Percentiles rank a stretch among this genome's conserved stretches.
Conservation (phyloP, 2,113 vertebrate genomes). For the Crotalus tigris region DNA sequence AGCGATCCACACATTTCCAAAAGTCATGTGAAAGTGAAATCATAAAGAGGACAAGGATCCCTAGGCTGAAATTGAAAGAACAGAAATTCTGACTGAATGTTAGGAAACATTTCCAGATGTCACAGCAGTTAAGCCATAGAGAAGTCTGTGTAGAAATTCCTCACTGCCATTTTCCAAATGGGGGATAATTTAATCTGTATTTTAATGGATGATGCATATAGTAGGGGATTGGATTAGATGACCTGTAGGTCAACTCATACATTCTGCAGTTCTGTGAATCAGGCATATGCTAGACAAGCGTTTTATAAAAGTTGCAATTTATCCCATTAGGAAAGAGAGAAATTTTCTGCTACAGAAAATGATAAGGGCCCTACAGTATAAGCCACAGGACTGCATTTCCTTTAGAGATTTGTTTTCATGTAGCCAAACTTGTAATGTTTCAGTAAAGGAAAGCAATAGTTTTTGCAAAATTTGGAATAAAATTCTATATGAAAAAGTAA, state of each 20-base stretch:
- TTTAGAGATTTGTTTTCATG: constrained; percentile 7
- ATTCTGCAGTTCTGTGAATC: neutral
- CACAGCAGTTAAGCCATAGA: neutral
- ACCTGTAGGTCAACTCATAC: neutral
- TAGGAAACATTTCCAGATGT: neutral
- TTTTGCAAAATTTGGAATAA: neutral
- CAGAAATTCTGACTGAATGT: neutral
- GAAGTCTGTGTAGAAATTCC: neutral
- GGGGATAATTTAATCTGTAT: neutral
- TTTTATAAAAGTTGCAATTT: constrained; percentile 9
- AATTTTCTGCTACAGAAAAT: neutral
- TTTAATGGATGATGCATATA: neutral
- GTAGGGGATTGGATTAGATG: neutral
- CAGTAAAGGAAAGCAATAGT: neutral
- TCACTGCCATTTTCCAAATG: neutral
- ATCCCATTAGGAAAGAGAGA: neutral
- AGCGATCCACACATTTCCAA: neutral
- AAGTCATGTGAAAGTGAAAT: neutral
- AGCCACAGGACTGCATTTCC: neutral
- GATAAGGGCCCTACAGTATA: neutral
- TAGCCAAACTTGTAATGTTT: neutral
- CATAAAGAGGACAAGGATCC: neutral
- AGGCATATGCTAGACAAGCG: neutral
- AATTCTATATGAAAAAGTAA: no score
- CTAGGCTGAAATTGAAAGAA: neutral